phyloP scores from a whole-genome alignment of 2,888 invertebrate genomes.

The Sphaeridia pumilis region DNA sequence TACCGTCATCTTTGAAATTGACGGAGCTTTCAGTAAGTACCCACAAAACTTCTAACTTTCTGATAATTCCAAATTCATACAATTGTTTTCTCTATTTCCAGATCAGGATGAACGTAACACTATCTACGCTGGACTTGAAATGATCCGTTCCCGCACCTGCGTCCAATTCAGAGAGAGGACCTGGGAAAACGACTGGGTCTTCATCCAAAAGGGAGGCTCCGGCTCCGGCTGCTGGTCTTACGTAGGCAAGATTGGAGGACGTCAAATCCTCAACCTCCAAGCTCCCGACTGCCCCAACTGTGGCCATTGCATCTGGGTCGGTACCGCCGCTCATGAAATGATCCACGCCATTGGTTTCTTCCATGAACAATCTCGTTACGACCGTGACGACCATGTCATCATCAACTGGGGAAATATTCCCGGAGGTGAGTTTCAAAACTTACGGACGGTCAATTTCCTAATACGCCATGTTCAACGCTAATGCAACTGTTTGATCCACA shows the following conservation, averaged over 20 bases:
- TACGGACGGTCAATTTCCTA: too few relatives aligned
- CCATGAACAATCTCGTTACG: constrained; percentile 11
- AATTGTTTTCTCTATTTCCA: neutral
- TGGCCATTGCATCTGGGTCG: constrained; percentile 13
- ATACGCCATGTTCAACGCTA: neutral
- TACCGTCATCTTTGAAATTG: constrained; percentile 1
- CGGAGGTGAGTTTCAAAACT: neutral
- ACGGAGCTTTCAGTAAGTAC: constrained; percentile 12
- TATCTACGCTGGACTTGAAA: constrained; percentile 5
- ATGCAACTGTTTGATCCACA: neutral
- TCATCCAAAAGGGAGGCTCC: constrained; percentile 15
- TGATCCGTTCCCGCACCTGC: constrained; percentile 16
- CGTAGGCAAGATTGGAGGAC: constrained; percentile 16
- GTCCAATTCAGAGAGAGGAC: constrained; percentile 13
- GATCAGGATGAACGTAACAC: constrained; percentile 9
- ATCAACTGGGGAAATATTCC: constrained; percentile 15
- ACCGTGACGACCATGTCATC: constrained; percentile 10
- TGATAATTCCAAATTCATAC: neutral
- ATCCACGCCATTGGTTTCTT: constrained; percentile 15
- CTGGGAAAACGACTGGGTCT: constrained; percentile 17
- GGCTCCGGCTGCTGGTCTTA: constrained; percentile 24
- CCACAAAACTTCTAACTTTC: neutral
- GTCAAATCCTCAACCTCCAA: constrained; percentile 17
- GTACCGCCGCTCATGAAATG: constrained; percentile 16
- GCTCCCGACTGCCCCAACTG: constrained; percentile 3